phyloP scores from a whole-genome alignment of 1,140 invertebrate species.

The Phymorhynchus buccinoides region DNA sequence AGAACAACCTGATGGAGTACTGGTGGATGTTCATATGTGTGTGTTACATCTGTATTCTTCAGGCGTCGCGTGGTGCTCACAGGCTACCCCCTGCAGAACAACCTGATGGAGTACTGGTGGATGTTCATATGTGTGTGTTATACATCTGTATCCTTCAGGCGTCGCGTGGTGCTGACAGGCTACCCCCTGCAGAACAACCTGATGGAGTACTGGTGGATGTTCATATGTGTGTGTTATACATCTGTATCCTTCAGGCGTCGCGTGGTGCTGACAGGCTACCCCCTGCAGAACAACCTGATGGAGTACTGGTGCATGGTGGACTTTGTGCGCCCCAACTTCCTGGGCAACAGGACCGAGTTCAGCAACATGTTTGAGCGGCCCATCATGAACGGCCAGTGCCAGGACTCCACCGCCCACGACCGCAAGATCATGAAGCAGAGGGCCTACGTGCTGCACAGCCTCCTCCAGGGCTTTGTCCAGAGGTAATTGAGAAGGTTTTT shows the following conservation, averaged over 20 bases:
- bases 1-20: no score
- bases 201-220: no score
- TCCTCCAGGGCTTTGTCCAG: constrained; percentile 92
- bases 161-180: no score
- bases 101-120: no score
- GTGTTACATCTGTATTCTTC: no score
- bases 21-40: no score
- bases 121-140: no score
- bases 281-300: constrained; percentile 95
- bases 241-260: constrained; percentile 77
- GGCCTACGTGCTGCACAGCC: constrained; percentile 93
- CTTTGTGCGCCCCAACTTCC: constrained; percentile 94
- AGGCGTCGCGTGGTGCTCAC: no score
- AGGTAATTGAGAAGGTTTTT: constrained; percentile 55
- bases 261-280: constrained; percentile 95
- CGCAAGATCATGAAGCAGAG: constrained; percentile 95
- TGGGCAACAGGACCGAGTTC: constrained; percentile 94
- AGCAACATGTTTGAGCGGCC: constrained; percentile 80
- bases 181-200: no score
- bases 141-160: no score
- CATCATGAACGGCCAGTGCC: constrained; percentile 95
- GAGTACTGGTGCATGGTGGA: constrained; percentile 94
- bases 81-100: no score
- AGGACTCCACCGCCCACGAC: constrained; percentile 90
- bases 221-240: no score